Evolutionary conservation across 1,140 invertebrate species (phyloP), one percentile per base, ranked within the genome.

Genomic region (Pseudomyrmex flavicornis): DNA sequence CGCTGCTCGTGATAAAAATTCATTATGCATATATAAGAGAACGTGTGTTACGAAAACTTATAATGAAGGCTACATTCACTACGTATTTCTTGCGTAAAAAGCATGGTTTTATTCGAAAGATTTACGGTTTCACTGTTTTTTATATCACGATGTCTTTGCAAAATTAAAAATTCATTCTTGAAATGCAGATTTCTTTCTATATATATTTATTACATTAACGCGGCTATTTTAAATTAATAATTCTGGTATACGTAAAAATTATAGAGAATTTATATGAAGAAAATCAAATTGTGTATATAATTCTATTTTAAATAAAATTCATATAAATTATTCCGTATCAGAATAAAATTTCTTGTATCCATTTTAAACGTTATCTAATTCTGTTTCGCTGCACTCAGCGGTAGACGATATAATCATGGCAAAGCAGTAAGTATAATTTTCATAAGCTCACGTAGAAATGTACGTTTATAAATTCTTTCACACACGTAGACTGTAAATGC

Each of bases 381-480:
- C 8, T 44, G 50, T 20, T 44, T 9, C 26, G 44, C 22, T 62
- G 17, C 58, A 26, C 52, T 74, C 10, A 13, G 26, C 12, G 48
- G n/a, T 35, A 35, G 26, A 44, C 20, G 22, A 65, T 5, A 17
- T 44, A 20, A 10, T 50, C 22, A 50, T 46, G 54, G 20, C 50
- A 52, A 54, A 65, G 62, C 48, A 26, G 17, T 17, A 44, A 54
- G n/a, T 66, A 76, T 66, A 76, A 76, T 76, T 65, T 54, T 20
- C 74, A 12, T 44, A 61, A 44, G 12, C 22, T 76, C n/a, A 26
- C 61, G 10, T 44, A 62, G 48, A 65, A 65, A 65, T 50, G 50
- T 80, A 61, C 10, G 12, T 80, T 20, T 50, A 59, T 3, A 80
- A 61, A n/a, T 80, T 50, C n/a, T 20, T 58, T 12, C 0, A 12